A percentile compares a stretch with the other conserved stretches of the same genome.
Evolutionary conservation across 2,113 vertebrate species (phyloP).

Genomic region (Eurystomus gularis): DNA sequence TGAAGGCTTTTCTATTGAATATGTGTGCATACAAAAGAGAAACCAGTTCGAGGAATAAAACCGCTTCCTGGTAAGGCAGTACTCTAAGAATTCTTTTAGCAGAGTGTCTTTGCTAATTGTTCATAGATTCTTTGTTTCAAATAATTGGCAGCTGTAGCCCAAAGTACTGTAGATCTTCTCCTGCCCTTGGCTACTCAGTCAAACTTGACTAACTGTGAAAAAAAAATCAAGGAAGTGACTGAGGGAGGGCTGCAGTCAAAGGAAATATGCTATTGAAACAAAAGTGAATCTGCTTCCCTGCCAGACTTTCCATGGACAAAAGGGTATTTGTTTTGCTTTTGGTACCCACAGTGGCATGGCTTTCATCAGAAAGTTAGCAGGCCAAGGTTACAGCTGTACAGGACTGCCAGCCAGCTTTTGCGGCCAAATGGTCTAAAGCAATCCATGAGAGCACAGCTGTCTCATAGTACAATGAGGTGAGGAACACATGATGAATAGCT

Average conservation of each 20-base stretch:
- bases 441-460: slow-evolving; percentile 29
- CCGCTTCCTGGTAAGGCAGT: neutral
- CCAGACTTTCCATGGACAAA: slow-evolving; percentile 24
- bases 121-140: neutral
- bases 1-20: neutral
- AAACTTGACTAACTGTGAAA: neutral
- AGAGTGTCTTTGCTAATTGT: neutral
- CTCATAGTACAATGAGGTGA: neutral
- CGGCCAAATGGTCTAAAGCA: slow-evolving; percentile 18
- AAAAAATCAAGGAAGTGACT: neutral
- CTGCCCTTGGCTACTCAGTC: neutral
- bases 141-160: neutral
- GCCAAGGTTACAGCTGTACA: slow-evolving; percentile 47
- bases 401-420: slow-evolving; percentile 34
- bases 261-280: slow-evolving; percentile 42
- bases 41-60: neutral
- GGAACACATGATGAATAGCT: neutral
- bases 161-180: neutral
- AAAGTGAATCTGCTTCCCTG: slow-evolving; percentile 8
- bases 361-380: slow-evolving; percentile 7
- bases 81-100: neutral
- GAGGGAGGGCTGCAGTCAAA: neutral
- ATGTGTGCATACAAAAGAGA: neutral
- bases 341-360: slow-evolving; percentile 16
- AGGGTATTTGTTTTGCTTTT: slow-evolving; percentile 43